These are phyloP conservation scores for Dasyurus viverrinus DNA, from an alignment of 2,113 vertebrate species.

Conservation along the genomic window DNA sequence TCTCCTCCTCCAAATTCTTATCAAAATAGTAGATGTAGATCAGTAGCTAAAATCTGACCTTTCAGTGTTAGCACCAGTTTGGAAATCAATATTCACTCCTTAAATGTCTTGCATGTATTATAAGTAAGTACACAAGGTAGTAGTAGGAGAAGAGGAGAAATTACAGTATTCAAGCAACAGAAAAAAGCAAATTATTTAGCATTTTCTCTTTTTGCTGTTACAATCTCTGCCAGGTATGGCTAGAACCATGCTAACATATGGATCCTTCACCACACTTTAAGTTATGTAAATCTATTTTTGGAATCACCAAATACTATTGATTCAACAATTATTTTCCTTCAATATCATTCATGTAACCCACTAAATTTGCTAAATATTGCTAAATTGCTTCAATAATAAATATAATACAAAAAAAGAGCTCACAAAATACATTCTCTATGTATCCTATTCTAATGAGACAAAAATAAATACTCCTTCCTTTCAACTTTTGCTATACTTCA, in stretches of 20 bases:
- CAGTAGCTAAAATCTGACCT: not conserved
- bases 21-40: not conserved
- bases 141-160: not conserved
- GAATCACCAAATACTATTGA: slow-evolving; percentile 17
- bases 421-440: not conserved
- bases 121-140: not conserved
- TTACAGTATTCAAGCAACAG: not conserved
- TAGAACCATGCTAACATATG: slow-evolving; percentile 4
- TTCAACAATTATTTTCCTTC: not conserved
- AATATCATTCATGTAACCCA: not conserved
- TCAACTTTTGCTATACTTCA: not conserved
- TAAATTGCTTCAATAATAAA: not conserved
- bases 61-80: not conserved
- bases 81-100: not conserved
- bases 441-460: slow-evolving; percentile 12
- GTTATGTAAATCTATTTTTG: slow-evolving; percentile 42
- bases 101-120: not conserved
- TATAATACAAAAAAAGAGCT: not conserved
- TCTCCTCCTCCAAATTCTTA: not conserved
- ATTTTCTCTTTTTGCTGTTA: not conserved
- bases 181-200: not conserved
- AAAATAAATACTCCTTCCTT: slow-evolving; percentile 14
- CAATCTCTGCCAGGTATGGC: not conserved
- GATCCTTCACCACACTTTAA: slow-evolving; percentile 23
- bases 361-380: not conserved